These are phyloP conservation scores for Quadroppia sp. DNA, from an alignment of 2,888 invertebrate genomes.

Conservation along the genomic window DNA sequence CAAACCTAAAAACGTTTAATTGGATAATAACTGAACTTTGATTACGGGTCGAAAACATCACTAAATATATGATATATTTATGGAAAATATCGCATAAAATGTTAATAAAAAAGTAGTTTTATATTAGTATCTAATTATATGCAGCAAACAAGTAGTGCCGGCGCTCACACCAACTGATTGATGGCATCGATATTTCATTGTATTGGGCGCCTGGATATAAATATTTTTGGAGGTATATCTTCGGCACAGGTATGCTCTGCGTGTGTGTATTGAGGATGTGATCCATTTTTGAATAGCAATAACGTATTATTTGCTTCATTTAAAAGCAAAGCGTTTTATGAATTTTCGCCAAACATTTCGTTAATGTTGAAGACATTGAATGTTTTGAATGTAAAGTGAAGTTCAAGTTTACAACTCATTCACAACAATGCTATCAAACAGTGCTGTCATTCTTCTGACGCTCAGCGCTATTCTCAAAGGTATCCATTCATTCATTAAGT, in stretches of 20 bases:
- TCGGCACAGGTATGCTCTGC: not conserved
- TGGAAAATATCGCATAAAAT: too few species aligned
- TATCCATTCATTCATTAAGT: not conserved
- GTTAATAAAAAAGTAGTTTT: too few species aligned
- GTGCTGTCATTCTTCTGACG: conserved; percentile 3
- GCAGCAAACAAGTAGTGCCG: conserved; percentile 4
- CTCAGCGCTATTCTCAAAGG: conserved; percentile 11
- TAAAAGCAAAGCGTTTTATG: conserved; percentile 22
- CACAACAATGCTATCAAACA: not conserved
- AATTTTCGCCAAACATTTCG: conserved; percentile 12
- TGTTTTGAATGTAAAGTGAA: not conserved
- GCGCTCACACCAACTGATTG: not conserved
- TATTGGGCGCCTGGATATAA: not conserved
- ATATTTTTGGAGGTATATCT: too few species aligned
- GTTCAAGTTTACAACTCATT: not conserved
- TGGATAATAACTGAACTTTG: too few species aligned
- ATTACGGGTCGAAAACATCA: too few species aligned
- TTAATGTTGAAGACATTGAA: not conserved
- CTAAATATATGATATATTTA: too few species aligned
- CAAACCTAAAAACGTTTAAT: too few species aligned
- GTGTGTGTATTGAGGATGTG: conserved; percentile 16
- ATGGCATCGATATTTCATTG: conserved; percentile 28
- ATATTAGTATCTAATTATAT: too few species aligned
- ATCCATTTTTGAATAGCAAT: conserved; percentile 16
- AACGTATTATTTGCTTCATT: not conserved